Base-by-base conservation (phyloP, 2,888 invertebrate species). In the Leistus spinibarbis region DNA sequence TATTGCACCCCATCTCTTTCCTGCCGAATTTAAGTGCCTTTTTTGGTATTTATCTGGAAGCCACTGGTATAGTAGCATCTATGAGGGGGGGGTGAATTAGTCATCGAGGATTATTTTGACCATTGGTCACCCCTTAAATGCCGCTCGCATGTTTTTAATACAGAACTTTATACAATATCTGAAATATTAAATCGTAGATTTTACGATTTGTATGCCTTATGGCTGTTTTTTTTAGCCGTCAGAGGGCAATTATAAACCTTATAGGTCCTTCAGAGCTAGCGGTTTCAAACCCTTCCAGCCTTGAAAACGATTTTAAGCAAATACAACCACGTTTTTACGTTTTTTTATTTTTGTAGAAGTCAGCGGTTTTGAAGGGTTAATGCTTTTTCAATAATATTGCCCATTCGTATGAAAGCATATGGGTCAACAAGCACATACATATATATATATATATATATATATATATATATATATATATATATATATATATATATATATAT, bases 1-100 rank as follows among this genome's bases (percentile, higher is more conserved):
- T 40, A 40, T 40, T 40, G 7, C 24, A 7, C 24, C 79, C 80
- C 78, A 79, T 79, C 77, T 78, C 78, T 77, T 64, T 13, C 71
- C 65, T 54, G 2, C 7, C 19, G 22, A 54, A n/a, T n/a, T n/a
- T n/a, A n/a, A n/a, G 56, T 22, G 20, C 54, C 56, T n/a, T 10
- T 40, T 40, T 40, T n/a, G n/a, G n/a, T n/a, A n/a, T 40, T 40
- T 40, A 7, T 27, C 27, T 27, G 27, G 27, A 27, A 40, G n/a
- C n/a, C n/a, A n/a, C n/a, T n/a, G n/a, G n/a, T n/a, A n/a, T n/a
- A n/a, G n/a, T n/a, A n/a, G n/a, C n/a, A n/a, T n/a, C n/a, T n/a
- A n/a, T n/a, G n/a, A n/a, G n/a, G 24, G 24, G 24, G 40, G 5
- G 40, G 3, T 7, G 13, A 40, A 40, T 40, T 5, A 40, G 40